Conservation (phyloP, 2,888 invertebrate species). For the Bellardia bayeri region DNA sequence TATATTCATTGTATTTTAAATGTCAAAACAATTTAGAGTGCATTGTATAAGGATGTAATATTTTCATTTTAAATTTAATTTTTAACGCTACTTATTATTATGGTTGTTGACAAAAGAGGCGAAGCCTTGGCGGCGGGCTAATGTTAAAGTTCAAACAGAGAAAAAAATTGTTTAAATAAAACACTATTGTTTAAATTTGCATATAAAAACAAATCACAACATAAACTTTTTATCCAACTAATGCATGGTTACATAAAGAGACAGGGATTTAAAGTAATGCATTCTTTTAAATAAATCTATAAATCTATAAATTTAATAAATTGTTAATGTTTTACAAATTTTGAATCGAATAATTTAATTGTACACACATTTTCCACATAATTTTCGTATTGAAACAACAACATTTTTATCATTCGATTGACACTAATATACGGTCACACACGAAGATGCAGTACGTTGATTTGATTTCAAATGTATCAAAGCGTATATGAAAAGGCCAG, state of each 20-base stretch:
- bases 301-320: too few relatives aligned
- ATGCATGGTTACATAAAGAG: conserved; percentile 15
- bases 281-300: neutral
- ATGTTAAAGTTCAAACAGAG: conserved; percentile 49
- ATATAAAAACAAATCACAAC: conserved; percentile 50
- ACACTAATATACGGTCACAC: too few relatives aligned
- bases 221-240: conserved; percentile 29
- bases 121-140: conserved; percentile 41
- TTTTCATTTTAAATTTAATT: conserved; percentile 28
- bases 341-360: too few relatives aligned
- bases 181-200: conserved; percentile 46
- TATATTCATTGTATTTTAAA: neutral
- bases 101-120: conserved; percentile 18
- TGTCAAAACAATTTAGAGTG: neutral
- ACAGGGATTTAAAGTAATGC: neutral
- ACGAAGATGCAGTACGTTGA: too few relatives aligned
- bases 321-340: too few relatives aligned
- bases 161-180: conserved; percentile 41
- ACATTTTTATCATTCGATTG: too few relatives aligned
- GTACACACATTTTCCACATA: too few relatives aligned
- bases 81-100: conserved; percentile 20
- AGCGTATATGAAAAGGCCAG: too few relatives aligned
- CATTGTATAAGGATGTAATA: neutral
- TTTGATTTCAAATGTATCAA: too few relatives aligned
- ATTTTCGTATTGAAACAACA: too few relatives aligned